phyloP scores from a whole-genome alignment of 2,113 vertebrate genomes.

The Nerophis lumbriciformis region DNA sequence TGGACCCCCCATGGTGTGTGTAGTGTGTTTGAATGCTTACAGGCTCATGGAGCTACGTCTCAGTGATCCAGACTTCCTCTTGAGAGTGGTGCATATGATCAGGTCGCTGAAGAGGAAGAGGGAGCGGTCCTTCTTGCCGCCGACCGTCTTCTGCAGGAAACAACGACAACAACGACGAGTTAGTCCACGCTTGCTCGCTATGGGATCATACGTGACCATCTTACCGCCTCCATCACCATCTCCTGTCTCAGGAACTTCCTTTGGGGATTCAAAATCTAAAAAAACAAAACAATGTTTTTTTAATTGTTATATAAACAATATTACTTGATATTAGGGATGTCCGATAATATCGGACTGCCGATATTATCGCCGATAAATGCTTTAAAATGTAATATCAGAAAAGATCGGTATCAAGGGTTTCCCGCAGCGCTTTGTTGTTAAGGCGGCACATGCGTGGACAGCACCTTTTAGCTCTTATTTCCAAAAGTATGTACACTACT shows the following conservation, averaged over 20 bases:
- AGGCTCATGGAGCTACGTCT: conserved; percentile 97
- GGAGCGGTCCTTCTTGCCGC: conserved; percentile 95
- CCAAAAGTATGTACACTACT: no score
- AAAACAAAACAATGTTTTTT: background rate
- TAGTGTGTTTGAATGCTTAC: conserved; percentile 66
- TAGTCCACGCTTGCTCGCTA: background rate
- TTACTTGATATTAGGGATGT: background rate
- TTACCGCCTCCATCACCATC: conserved; percentile 96
- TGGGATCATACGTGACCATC: background rate
- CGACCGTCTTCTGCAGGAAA: conserved; percentile 81
- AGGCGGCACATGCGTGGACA: no score
- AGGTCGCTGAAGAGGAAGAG: conserved; percentile 97
- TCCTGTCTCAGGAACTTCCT: conserved; percentile 95
- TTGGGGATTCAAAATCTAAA: conserved; percentile 89
- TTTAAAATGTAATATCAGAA: no score
- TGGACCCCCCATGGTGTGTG: background rate
- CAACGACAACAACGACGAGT: conserved; percentile 1
- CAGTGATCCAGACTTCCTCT: conserved; percentile 95
- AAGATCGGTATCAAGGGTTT: no score
- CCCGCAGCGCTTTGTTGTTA: no score
- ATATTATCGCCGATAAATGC: no score
- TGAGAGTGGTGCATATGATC: conserved; percentile 93
- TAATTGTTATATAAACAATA: background rate
- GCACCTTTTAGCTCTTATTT: no score
- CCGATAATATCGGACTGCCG: no score